Evolutionary conservation across 2,888 invertebrate species (phyloP).

Genomic region (Brassicogethes aeneus): DNA sequence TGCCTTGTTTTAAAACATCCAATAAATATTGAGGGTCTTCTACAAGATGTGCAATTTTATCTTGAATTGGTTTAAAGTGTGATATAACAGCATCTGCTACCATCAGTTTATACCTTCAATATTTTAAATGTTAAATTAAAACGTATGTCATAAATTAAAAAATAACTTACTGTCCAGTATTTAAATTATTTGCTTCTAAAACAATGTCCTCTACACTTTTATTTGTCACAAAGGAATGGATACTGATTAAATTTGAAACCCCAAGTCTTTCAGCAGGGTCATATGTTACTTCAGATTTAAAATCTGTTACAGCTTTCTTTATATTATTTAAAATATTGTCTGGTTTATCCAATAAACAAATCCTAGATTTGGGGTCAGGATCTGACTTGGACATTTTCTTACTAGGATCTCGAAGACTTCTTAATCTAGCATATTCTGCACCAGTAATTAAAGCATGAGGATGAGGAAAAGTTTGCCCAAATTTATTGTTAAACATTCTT

Average conservation of each 20-base stretch:
- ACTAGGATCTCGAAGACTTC: slow-evolving; percentile 74
- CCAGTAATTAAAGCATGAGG: slow-evolving; percentile 59
- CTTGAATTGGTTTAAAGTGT: slow-evolving; percentile 60
- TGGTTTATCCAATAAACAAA: slow-evolving; percentile 69
- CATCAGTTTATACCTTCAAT: slow-evolving; percentile 56
- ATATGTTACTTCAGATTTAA: slow-evolving; percentile 55
- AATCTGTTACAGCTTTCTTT: slow-evolving; percentile 87
- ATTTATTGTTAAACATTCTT: slow-evolving; percentile 69
- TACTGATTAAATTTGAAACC: slow-evolving; percentile 78
- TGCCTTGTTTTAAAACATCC: slow-evolving; percentile 47
- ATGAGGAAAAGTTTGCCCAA: slow-evolving; percentile 68
- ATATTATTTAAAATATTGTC: slow-evolving; percentile 63
- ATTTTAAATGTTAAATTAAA: no score
- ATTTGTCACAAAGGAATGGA: slow-evolving; percentile 69
- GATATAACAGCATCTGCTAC: slow-evolving; percentile 67
- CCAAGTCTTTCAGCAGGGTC: slow-evolving; percentile 74
- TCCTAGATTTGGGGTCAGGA: slow-evolving; percentile 62
- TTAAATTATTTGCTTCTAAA: slow-evolving; percentile 52
- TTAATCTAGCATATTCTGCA: slow-evolving; percentile 55
- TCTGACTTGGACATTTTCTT: slow-evolving; percentile 99
- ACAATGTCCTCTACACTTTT: slow-evolving; percentile 59
- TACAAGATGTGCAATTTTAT: slow-evolving; percentile 48
- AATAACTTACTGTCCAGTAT: slow-evolving; percentile 60
- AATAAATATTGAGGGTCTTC: slow-evolving; percentile 53
- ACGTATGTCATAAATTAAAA: no score